Percentiles rank a stretch among this genome's conserved stretches.
These are phyloP conservation scores for Myotis brandtii DNA, from an alignment of 2,113 vertebrate species.

Conservation along the genomic window DNA sequence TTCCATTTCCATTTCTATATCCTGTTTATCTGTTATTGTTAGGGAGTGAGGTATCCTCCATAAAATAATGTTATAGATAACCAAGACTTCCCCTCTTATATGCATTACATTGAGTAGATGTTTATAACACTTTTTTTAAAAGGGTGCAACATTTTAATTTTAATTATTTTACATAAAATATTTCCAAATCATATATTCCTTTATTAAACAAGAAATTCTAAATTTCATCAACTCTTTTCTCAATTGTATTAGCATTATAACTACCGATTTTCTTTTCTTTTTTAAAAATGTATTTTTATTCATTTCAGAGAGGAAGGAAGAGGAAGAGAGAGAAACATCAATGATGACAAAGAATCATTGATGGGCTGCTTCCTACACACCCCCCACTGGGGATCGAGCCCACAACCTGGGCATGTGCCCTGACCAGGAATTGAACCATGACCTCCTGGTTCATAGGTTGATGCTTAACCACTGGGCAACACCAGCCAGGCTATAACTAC, in stretches of 20 bases:
- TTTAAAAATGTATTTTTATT: too few species aligned
- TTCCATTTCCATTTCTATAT: not conserved
- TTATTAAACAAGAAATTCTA: not conserved
- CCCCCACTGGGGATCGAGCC: too few species aligned
- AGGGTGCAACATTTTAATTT: not conserved
- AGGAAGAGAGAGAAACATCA: too few species aligned
- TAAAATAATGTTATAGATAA: not conserved
- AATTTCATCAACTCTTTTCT: not conserved
- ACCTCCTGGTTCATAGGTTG: too few species aligned
- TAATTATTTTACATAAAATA: constrained; percentile 7
- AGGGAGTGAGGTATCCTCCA: not conserved
- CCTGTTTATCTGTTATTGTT: not conserved
- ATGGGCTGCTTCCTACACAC: too few species aligned
- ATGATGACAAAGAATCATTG: too few species aligned
- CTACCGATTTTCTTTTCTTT: not conserved
- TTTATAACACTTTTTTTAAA: not conserved
- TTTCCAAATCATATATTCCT: not conserved
- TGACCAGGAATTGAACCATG: too few species aligned
- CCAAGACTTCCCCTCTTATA: not conserved
- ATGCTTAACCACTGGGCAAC: too few species aligned
- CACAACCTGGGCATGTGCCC: too few species aligned
- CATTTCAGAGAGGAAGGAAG: too few species aligned
- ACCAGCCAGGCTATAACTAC: not conserved
- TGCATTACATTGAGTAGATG: not conserved
- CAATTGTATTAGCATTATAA: not conserved